A percentile compares a stretch with the other conserved stretches of the same genome.
Conservation (phyloP, 2,888 invertebrate species). For the Parelbella ahira region DNA sequence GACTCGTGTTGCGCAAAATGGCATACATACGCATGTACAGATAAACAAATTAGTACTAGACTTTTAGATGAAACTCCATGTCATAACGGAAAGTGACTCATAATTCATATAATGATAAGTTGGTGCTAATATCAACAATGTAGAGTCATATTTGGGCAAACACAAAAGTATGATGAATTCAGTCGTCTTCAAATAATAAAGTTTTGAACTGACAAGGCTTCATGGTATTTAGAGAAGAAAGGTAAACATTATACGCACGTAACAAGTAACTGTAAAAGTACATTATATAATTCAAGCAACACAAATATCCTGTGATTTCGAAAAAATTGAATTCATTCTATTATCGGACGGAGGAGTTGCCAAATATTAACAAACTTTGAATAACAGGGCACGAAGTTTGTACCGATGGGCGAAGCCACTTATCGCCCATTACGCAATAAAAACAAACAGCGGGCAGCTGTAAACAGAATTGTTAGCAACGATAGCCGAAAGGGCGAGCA, state of each 20-base stretch:
- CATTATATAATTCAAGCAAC: no score
- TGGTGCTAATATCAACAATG: slow-evolving; percentile 2
- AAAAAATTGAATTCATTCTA: neutral
- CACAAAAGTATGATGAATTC: no score
- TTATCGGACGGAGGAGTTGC: slow-evolving; percentile 18
- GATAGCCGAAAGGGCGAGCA: slow-evolving; percentile 41
- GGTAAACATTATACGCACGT: no score
- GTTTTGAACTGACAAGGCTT: no score
- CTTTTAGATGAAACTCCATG: neutral
- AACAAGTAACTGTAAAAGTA: no score
- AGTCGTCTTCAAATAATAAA: no score
- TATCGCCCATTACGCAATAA: slow-evolving; percentile 21
- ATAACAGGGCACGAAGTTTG: slow-evolving; percentile 12
- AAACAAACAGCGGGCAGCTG: slow-evolving; percentile 32
- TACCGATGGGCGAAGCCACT: slow-evolving; percentile 20
- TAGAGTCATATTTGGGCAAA: slow-evolving; percentile 2
- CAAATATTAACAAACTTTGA: slow-evolving; percentile 17
- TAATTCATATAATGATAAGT: slow-evolving; percentile 2
- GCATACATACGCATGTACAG: no score
- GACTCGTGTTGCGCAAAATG: slow-evolving; percentile 2
- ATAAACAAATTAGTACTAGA: neutral
- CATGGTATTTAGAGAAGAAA: no score
- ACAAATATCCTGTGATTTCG: no score
- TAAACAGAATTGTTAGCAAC: slow-evolving; percentile 55
- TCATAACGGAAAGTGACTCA: slow-evolving; percentile 9